Evolutionary conservation across 2,113 vertebrate genomes (phyloP).

Genomic region (Xyliphius kryptos): DNA sequence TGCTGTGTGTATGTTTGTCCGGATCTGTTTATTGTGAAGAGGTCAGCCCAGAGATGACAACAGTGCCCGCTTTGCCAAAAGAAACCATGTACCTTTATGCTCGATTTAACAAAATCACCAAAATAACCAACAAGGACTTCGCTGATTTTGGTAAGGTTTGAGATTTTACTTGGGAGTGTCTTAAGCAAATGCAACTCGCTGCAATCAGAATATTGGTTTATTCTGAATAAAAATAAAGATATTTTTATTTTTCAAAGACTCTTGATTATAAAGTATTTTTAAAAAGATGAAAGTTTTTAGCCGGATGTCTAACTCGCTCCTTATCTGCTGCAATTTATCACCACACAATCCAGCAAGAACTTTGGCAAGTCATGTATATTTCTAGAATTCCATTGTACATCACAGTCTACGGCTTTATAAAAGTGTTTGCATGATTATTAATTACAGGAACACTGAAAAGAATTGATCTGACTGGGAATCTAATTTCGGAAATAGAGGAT

Average conservation of each 20-base stretch:
- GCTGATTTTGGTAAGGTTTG: constrained; percentile 80
- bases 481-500: constrained; percentile 85
- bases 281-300: no score
- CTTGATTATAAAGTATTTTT: no score
- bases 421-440: constrained; percentile 5
- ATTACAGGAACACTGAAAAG: constrained; percentile 75
- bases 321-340: no score
- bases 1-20: constrained; percentile 84
- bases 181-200: constrained; percentile 6
- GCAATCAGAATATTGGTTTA: constrained; percentile 11
- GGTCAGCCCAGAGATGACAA: constrained; percentile 64
- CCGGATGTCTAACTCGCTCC: no score
- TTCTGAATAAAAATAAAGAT: no score
- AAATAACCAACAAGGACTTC: constrained; percentile 80
- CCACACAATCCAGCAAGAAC: no score
- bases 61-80: constrained; percentile 80
- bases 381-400: no score
- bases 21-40: constrained; percentile 96
- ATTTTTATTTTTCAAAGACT: no score
- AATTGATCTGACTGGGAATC: constrained; percentile 84
- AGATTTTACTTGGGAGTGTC: constrained; percentile 17
- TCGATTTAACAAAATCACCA: constrained; percentile 87
- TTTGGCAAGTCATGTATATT: no score
- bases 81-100: constrained; percentile 86
- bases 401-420: neutral